Base-by-base conservation (phyloP, 1,140 invertebrate species). In the Heliconius nattereri region DNA sequence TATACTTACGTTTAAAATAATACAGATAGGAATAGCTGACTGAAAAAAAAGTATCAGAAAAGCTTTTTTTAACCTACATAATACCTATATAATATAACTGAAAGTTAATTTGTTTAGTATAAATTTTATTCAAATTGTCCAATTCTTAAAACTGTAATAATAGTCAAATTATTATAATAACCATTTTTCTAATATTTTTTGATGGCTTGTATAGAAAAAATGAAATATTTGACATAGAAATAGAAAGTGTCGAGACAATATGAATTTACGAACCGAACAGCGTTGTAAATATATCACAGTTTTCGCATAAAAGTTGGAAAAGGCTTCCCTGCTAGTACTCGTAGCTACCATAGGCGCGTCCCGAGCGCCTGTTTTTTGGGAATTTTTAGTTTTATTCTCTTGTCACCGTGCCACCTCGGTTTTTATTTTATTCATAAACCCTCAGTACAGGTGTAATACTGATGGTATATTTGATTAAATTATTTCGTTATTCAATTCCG, bases 241-340 rank as follows among this genome's bases (percentile, higher is more conserved):
- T 72, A 54, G 16, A 80, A 82, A 79, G 77, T 75, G 76, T 66
- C 32, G 32, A 81, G 66, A 73, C 26, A 54, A 77, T 74, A 71
- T 80, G 75, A 82, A 82, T 82, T 79, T 75, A 74, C 75, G 78
- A 82, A 76, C 71, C 75, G 73, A 52, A 79, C 76, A 78, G 73
- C 57, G 75, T 70, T 77, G 71, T 78, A 73, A 78, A 73, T 78
- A 76, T 78, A 79, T 79, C 71, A 74, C 40, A 54, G 26, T 77
- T 76, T 76, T 77, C 76, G 75, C 74, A 82, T 76, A 79, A 79
- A 80, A 74, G 54, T 54, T 75, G 32, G 54, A 78, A 72, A 78
- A 73, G 11, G 76, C n/a, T 52, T 20, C 49, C 13, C 57, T 3
- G 57, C 57, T n/a, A 60, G 8, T 26, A 23, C 57, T n/a, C 26